Base-by-base conservation (phyloP, 2,888 invertebrate species). In the Troides aeacus region DNA sequence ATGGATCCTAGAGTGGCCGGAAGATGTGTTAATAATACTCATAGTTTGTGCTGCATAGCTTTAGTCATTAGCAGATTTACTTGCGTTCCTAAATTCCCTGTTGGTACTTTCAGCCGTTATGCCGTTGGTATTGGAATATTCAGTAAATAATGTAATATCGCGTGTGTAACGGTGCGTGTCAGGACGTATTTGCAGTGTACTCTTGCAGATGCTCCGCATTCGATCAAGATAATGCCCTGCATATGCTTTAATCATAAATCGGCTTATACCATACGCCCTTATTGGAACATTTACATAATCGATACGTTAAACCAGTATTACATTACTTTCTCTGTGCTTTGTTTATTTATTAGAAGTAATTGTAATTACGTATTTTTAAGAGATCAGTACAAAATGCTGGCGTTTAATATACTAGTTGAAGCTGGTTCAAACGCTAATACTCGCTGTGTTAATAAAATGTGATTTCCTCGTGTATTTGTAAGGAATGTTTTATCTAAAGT, bases 141-240 rank as follows among this genome's bases (percentile, higher is more conserved):
- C n/a, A 53, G 18, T 53, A 18, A n/a, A 53, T 8, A 53, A 53
- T n/a, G 53, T 53, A n/a, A 53, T 53, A 58, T 58, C 57, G 57
- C 57, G 57, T 58, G 57, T 24, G 57, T 68, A 46, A 10, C 23
- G 57, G 2, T 58, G 57, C 57, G 57, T 58, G 57, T 8, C 57
- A n/a, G 8, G 23, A 56, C 23, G 57, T 58, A 58, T 58, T 15
- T 23, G 23, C 10, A 10, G 57, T 58, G 23, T 23, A 23, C 57
- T 24, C 57, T 23, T 50, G 62, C 68, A 57, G 60, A 66, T 60
- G 59, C 57, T n/a, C 57, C 17, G 21, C 39, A 46, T 62, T 68
- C 12, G 18, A 59, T 50, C 57, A 42, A 64, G 69, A 69, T 69
- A 61, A 68, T 53, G n/a, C 57, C 23, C 23, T 58, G 57, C 57